A percentile compares a stretch with the other conserved stretches of the same genome.
phyloP scores from a whole-genome alignment of 2,113 vertebrate species.

The Hypocryptadius cinnamomeus region DNA sequence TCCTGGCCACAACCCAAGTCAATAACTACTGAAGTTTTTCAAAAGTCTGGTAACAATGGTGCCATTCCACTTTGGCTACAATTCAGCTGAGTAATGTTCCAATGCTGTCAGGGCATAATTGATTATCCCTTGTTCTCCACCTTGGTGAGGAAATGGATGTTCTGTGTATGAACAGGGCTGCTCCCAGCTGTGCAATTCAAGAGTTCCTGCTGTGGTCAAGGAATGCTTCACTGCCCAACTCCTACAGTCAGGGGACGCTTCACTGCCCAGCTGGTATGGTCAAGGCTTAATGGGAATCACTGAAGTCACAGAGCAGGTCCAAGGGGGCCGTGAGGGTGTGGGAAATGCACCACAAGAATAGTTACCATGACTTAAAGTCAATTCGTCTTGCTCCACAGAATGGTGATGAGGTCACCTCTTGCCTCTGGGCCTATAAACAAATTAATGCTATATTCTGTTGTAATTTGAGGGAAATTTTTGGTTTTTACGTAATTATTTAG shows the following conservation, averaged over 20 bases:
- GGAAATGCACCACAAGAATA: neutral
- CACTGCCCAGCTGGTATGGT: neutral
- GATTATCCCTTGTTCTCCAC: neutral
- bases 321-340: neutral
- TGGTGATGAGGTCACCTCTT: neutral
- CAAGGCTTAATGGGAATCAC: neutral
- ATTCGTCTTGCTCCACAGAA: neutral
- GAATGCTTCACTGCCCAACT: neutral
- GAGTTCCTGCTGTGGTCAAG: neutral
- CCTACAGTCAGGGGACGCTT: accelerated
- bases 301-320: neutral
- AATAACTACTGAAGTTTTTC: neutral
- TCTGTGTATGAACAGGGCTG: neutral
- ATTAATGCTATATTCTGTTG: neutral
- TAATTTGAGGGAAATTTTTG: neutral
- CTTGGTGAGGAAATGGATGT: neutral
- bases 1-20: neutral
- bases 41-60: neutral
- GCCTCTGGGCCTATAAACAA: neutral
- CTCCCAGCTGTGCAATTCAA: neutral
- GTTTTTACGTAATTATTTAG: neutral
- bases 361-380: neutral
- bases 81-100: neutral
- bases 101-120: neutral
- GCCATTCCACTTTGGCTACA: neutral